Base-by-base conservation (phyloP, 1,140 invertebrate species). In the Ectropis grisescens region DNA sequence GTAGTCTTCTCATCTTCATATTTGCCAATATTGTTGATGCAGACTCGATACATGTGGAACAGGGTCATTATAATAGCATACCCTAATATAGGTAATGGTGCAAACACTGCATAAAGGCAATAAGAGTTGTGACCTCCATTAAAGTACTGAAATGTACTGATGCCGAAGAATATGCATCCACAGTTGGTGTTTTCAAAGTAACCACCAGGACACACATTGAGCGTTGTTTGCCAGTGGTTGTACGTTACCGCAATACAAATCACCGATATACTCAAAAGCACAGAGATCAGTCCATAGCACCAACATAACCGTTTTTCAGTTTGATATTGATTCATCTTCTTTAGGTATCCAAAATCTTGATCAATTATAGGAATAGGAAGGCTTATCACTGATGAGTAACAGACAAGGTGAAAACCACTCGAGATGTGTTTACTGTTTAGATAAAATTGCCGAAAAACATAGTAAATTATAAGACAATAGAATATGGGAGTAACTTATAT, bases 21-120 rank as follows among this genome's bases (percentile, higher is more conserved):
- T 64, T 81, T 45, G 32, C 84, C 79, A 27, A 75, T 44, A 64
- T 75, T 83, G 38, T 83, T 82, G 13, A 90, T 86, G 52, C 86
- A 90, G 27, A 86, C 84, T 56, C 89, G 84, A 46, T 88, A 88
- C 37, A 87, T 86, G 48, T 91, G 89, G 54, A 88, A 91, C 13
- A 84, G 45, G 2, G 79, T 83, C 58, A 90, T 80, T 2, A 85
- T 75, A 0, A 88, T 36, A 2, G 85, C 83, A 40, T 88, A 78
- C 2, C 85, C 13, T 1, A 87, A 58, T 1, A 85, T 68, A 1
- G 89, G 84, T 1, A 89, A 16, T 0, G 86, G 72, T 1, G 85
- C 85, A 45, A 85, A 90, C 9, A 84, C 82, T 4, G 81, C 83
- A 53, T 86, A 91, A 10, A 87, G 64, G 41, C 90, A 91, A 11